Evolutionary conservation across 2,888 invertebrate species (phyloP), one percentile per base, ranked within the genome.

Genomic region (Hipparchia sbordonii): DNA sequence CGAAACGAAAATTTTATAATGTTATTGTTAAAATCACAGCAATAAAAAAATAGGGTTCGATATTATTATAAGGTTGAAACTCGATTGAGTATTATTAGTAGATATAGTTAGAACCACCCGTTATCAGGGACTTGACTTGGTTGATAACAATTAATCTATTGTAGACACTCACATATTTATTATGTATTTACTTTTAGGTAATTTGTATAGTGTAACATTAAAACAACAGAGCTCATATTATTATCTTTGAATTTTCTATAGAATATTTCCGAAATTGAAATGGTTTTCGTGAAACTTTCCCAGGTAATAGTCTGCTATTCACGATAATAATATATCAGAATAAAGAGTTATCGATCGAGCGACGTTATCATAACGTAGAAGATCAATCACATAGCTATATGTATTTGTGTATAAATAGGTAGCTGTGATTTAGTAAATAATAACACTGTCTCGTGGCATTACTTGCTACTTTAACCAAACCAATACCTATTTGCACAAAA

Each of bases 81-180:
- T 81, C 86, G 84, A 88, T 87, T 85, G 86, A 85, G 80, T 33
- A 59, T 5, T 80, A 88, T 85, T 86, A 87, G 88, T 90, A 77
- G 74, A 23, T 23, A 23, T 74, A 71, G 74, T 78, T 78, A 87
- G 87, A 86, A 87, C 78, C 81, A 79, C 79, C 84, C 78, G 79
- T 91, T 91, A 91, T 91, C 91, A 83, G 76, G 77, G 87, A 87
- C 89, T 88, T 88, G 90, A 88, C 91, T 87, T 84, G 80, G 75
- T 82, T 88, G 92, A 93, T 92, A 92, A 92, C 86, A 85, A 87
- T 87, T 77, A 78, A 81, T 86, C 89, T 90, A 90, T 89, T 33
- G 8, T 39, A 54, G 33, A 5, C 39, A 39, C 39, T 39, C 39
- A 39, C 5, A 5, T 39, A 39, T 39, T 39, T 39, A 39, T 88